Evolutionary conservation across 2,888 invertebrate genomes (phyloP), one percentile per base, ranked within the genome.

Genomic region (Phasia obesa): DNA sequence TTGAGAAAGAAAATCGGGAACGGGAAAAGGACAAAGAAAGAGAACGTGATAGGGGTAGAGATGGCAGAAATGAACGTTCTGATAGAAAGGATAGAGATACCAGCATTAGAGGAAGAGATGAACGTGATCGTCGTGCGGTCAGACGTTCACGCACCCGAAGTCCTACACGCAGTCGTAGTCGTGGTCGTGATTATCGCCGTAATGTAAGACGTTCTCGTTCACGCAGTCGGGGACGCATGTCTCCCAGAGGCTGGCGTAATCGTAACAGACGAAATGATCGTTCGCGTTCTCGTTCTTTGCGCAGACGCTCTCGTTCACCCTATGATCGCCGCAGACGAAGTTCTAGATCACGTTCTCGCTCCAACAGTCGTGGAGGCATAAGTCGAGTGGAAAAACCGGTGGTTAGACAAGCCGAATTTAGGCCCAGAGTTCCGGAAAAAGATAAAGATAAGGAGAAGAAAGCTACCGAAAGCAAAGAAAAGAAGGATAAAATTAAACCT

Each of bases 321-420:
- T 85, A 85, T 53, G 86, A 86, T 9, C 83, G 88, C 0, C 87
- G 87, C 0, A 86, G 87, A 19, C 87, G 87, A 19, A 73, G 49
- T 23, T 85, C 86, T 1, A 86, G 87, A 69, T 87, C 88, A 31
- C 86, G 87, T n/a, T 87, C 88, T 2, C 86, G 87, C 21, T 88
- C 88, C 0, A 79, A 86, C 17, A 87, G 83, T 7, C 86, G 87
- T 55, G 84, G 80, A 15, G 71, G 64, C 35, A 7, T 27, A 11
- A 73, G 53, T 47, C 87, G 88, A 5, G 87, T 91, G 51, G 91
- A 91, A 70, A 90, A 90, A 35, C 88, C 91, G n/a, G 85, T 91
- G 4, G 85, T 92, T 15, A 89, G 88, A 67, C 91, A 90, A 86
- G 88, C 91, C 62, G 91, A 91, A 84, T 91, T 91, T 77, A 87